Percentiles rank a stretch among this genome's conserved stretches.
These are phyloP conservation scores for Lepas anatifera DNA, from an alignment of 2,888 invertebrate species.

Conservation along the genomic window DNA sequence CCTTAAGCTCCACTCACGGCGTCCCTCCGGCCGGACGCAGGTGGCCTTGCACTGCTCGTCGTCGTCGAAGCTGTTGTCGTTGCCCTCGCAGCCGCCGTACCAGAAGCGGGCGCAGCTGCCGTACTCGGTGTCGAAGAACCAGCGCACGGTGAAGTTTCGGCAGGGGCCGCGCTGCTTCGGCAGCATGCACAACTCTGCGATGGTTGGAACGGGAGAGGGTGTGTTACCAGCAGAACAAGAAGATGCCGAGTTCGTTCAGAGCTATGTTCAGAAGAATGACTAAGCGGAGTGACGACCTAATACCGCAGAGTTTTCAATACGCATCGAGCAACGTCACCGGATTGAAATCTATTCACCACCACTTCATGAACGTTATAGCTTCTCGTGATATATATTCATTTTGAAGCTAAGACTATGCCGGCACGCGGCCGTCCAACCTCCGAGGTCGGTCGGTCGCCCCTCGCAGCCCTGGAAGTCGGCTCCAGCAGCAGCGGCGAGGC, in stretches of 20 bases:
- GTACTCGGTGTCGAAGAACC: conserved; percentile 76
- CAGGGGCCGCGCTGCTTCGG: conserved; percentile 65
- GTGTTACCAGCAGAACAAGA: neutral
- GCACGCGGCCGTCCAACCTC: too few relatives aligned
- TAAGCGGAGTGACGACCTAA: too few relatives aligned
- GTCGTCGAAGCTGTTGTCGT: conserved; percentile 67
- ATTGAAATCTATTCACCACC: too few relatives aligned
- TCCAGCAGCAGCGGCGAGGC: conserved; percentile 61
- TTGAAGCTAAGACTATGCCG: too few relatives aligned
- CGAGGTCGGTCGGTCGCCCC: neutral
- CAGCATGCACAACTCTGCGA: conserved; percentile 49
- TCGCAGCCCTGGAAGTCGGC: conserved; percentile 71
- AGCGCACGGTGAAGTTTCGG: conserved; percentile 66
- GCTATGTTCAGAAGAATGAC: too few relatives aligned
- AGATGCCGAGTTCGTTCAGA: too few relatives aligned
- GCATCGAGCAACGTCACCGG: too few relatives aligned
- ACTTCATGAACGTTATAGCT: too few relatives aligned
- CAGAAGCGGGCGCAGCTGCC: conserved; percentile 65
- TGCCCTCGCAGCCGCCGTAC: conserved; percentile 74
- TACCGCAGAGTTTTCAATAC: too few relatives aligned
- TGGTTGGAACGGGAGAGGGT: too few relatives aligned
- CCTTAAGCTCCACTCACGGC: conserved; percentile 44
- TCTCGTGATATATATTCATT: too few relatives aligned
- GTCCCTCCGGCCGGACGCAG: conserved; percentile 60
- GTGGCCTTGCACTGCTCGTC: conserved; percentile 68